phyloP scores from a whole-genome alignment of 2,113 vertebrate species.

The Plectropomus leopardus region DNA sequence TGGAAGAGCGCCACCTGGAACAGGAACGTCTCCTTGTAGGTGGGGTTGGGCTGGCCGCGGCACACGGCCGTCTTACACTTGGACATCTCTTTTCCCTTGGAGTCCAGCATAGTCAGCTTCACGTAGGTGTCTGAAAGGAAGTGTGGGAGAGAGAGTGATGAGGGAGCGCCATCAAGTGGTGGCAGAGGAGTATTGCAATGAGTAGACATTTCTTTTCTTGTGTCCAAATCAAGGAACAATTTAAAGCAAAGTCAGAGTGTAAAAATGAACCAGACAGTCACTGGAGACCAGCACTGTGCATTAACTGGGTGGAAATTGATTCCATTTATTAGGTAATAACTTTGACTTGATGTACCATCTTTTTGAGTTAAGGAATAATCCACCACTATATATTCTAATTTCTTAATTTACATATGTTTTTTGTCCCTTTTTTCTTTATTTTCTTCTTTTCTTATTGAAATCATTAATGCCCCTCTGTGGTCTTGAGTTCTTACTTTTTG shows the following conservation, averaged over 20 bases:
- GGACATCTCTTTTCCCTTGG: conserved; percentile 98
- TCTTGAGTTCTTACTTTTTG: too few relatives aligned
- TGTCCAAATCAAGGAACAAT: neutral
- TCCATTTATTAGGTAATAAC: too few relatives aligned
- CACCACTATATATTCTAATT: too few relatives aligned
- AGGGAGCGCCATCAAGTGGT: conserved; percentile 73
- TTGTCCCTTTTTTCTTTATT: too few relatives aligned
- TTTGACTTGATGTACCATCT: too few relatives aligned
- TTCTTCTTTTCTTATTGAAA: too few relatives aligned
- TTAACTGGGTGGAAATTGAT: too few relatives aligned
- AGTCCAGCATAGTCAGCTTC: conserved; percentile 96
- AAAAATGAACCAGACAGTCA: neutral
- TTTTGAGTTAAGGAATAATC: too few relatives aligned
- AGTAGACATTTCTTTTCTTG: neutral
- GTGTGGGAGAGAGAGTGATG: conserved; percentile 16
- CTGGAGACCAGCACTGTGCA: neutral
- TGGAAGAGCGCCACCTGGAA: conserved; percentile 99
- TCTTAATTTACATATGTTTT: too few relatives aligned
- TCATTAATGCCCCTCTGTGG: too few relatives aligned
- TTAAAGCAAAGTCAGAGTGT: neutral
- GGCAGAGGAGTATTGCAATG: conserved; percentile 12
- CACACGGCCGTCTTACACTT: conserved; percentile 96
- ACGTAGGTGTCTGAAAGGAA: conserved; percentile 92
- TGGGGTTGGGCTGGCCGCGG: conserved; percentile 94
- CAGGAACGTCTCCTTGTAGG: conserved; percentile 97